phyloP scores from a whole-genome alignment of 2,888 invertebrate species.

The Lithophane ornitopus region DNA sequence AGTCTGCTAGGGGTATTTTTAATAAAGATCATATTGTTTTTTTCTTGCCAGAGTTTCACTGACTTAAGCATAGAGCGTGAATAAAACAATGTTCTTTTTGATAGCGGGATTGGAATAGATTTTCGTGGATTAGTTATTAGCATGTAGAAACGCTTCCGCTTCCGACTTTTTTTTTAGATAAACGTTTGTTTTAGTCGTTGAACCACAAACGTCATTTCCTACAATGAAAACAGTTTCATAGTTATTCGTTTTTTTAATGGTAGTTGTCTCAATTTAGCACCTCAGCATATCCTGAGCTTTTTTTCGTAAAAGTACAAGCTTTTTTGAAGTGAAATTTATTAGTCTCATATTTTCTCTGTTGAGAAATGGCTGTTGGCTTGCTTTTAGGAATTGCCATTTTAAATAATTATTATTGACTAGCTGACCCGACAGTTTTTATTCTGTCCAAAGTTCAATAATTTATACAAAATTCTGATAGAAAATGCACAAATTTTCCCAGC shows the following conservation, averaged over 20 bases:
- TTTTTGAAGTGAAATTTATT: neutral
- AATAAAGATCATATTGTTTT: no score
- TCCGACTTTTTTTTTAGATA: neutral
- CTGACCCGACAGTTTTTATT: no score
- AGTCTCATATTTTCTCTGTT: neutral
- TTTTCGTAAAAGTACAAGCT: neutral
- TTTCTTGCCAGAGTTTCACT: no score
- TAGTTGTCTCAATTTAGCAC: neutral
- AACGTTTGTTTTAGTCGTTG: neutral
- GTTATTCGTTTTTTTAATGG: neutral
- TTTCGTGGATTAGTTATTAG: neutral
- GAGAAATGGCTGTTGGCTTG: neutral
- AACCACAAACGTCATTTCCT: neutral
- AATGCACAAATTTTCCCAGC: no score
- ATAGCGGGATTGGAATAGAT: neutral
- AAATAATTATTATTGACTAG: neutral
- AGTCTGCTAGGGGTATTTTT: neutral
- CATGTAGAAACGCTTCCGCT: neutral
- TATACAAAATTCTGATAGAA: no score
- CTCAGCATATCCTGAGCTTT: neutral
- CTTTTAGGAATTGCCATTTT: neutral
- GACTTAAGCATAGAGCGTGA: no score
- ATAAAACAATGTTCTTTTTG: neutral
- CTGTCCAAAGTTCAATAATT: no score
- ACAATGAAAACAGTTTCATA: neutral